Percentiles rank a stretch among this genome's conserved stretches.
Evolutionary conservation across 2,797 vertebrate species (phyloP).

Genomic region (Pagetopsis macropterus): DNA sequence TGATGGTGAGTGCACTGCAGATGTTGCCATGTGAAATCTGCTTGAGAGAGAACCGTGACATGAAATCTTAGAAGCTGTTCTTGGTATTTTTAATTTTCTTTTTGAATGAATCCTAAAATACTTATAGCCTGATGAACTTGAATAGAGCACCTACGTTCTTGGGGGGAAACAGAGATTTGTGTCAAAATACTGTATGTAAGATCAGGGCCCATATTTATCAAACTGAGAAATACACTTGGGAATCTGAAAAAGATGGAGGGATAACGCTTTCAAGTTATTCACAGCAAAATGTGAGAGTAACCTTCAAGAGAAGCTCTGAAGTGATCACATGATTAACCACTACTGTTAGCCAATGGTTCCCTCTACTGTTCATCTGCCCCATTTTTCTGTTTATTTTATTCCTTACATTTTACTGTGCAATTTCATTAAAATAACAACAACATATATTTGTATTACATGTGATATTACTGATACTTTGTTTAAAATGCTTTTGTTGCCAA

Average conservation of each 20-base stretch:
- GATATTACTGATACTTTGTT: not conserved
- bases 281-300: not conserved
- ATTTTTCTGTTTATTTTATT: not conserved
- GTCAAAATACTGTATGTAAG: conserved; percentile 8
- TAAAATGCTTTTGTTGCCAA: not conserved
- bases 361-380: not conserved
- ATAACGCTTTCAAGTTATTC: not conserved
- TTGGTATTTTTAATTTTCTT: conserved; percentile 56
- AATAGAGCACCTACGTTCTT: conserved; percentile 75
- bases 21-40: conserved; percentile 71
- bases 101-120: conserved; percentile 80
- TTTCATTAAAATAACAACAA: not conserved
- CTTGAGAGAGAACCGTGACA: conserved; percentile 71
- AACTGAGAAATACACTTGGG: conserved; percentile 6
- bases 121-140: conserved; percentile 86
- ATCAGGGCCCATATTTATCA: conserved; percentile 57
- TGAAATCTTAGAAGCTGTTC: conserved; percentile 59
- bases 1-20: conserved; percentile 71
- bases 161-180: conserved; percentile 28
- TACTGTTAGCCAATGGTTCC: not conserved
- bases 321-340: conserved; percentile 7
- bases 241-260: not conserved
- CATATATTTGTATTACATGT: not conserved
- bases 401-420: not conserved
- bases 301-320: conserved; percentile 8